Percentiles rank a stretch among this genome's conserved stretches.
These are phyloP conservation scores for Pachyseris speciosa DNA, from an alignment of 64 coral and sea anemone species.

Conservation along the genomic window DNA sequence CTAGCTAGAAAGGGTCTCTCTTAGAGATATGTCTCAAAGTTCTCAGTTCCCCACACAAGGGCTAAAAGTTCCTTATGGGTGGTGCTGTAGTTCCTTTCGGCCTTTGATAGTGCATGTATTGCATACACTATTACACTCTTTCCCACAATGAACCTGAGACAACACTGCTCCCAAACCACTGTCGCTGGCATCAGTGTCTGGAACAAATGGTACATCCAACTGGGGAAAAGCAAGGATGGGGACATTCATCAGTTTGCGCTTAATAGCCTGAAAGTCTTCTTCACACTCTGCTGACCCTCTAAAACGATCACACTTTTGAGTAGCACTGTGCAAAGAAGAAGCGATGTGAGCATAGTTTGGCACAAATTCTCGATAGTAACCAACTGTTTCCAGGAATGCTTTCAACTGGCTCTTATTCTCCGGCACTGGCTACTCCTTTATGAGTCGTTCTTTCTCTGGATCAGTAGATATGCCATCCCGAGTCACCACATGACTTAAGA, in stretches of 20 bases:
- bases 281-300: constrained; percentile 54
- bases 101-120: constrained; percentile 22
- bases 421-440: constrained; percentile 22
- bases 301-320: constrained; percentile 22
- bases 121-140: constrained; percentile 51
- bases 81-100: constrained; percentile 52
- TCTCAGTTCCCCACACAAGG: constrained; percentile 21
- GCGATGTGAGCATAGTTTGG: not conserved
- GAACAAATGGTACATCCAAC: constrained; percentile 44
- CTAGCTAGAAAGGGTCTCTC: constrained; percentile 30
- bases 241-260: not conserved
- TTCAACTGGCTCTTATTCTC: not conserved
- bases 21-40: constrained; percentile 61
- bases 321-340: not conserved
- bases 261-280: constrained; percentile 9
- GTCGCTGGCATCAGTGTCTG: constrained; percentile 73
- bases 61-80: constrained; percentile 50
- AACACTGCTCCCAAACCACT: constrained; percentile 57
- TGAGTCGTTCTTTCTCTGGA: constrained; percentile 52
- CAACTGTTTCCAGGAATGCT: constrained; percentile 8
- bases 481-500: constrained; percentile 56
- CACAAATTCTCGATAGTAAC: constrained; percentile 35
- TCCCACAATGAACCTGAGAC: constrained; percentile 45
- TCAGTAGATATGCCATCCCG: constrained; percentile 67
- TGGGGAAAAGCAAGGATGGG: constrained; percentile 48